Evolutionary conservation across 2,113 vertebrate species (phyloP).

Genomic region (Cyrtonyx montezumae): DNA sequence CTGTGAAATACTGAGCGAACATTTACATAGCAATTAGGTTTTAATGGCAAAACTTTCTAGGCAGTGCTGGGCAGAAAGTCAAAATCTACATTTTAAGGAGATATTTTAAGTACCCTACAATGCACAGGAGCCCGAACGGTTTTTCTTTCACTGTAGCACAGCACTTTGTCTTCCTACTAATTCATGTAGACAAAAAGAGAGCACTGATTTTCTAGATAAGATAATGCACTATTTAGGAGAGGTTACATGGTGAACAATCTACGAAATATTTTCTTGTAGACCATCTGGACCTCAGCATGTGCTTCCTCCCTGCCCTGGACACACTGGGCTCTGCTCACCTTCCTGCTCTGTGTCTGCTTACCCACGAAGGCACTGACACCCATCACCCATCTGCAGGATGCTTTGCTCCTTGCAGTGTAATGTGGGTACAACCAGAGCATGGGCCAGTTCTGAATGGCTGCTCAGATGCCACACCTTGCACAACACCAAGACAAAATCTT

Average conservation of each 20-base stretch:
- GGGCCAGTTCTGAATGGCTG: not conserved
- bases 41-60: conserved; percentile 65
- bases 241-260: not conserved
- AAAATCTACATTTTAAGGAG: conserved; percentile 75
- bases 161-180: conserved; percentile 35
- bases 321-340: not conserved
- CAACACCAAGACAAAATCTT: not conserved
- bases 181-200: not conserved
- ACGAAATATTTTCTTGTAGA: not conserved
- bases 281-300: not conserved
- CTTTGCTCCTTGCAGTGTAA: not conserved
- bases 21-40: conserved; percentile 74
- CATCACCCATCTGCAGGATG: fast-evolving
- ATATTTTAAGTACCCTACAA: conserved; percentile 68
- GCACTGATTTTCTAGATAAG: not conserved
- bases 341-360: not conserved
- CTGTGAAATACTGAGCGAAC: conserved; percentile 49
- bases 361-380: not conserved
- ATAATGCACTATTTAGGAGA: not conserved
- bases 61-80: conserved; percentile 74
- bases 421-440: not conserved
- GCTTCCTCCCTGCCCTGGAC: not conserved
- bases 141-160: conserved; percentile 35
- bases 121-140: conserved; percentile 35
- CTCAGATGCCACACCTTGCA: not conserved